A percentile compares a stretch with the other conserved stretches of the same genome.
phyloP scores from a whole-genome alignment of 2,113 vertebrate species.

The Piaya cayana region DNA sequence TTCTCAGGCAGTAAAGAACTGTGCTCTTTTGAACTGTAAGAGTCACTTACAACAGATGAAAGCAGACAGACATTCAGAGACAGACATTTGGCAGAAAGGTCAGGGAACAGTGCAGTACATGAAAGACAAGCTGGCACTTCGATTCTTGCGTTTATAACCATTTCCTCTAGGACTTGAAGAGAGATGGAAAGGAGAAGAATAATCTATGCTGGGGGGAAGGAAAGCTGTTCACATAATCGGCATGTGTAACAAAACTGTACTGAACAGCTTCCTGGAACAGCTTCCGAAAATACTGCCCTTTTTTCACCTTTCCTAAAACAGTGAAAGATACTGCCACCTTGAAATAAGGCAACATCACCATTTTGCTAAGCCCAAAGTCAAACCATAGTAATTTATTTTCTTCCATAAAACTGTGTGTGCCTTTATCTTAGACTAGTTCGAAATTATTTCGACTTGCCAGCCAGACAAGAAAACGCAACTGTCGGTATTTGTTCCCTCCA shows the following conservation, averaged over 20 bases:
- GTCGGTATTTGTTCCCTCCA: neutral
- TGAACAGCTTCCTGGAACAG: constrained; percentile 14
- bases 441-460: neutral
- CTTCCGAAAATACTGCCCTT: neutral
- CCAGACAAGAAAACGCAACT: neutral
- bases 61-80: constrained; percentile 49
- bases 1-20: constrained; percentile 26
- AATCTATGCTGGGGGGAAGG: neutral
- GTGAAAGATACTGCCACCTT: neutral
- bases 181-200: neutral
- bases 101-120: neutral
- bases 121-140: constrained; percentile 36
- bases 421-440: neutral
- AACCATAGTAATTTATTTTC: neutral
- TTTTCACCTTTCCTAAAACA: neutral
- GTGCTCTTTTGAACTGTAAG: constrained; percentile 33
- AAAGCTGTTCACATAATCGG: neutral
- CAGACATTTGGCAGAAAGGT: constrained; percentile 53
- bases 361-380: neutral
- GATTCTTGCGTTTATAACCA: neutral
- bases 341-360: neutral
- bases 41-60: constrained; percentile 43
- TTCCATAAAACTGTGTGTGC: neutral
- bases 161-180: constrained; percentile 49
- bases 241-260: neutral